A percentile compares a stretch with the other conserved stretches of the same genome.
Evolutionary conservation across 2,888 invertebrate genomes (phyloP).

Genomic region (Ectemnius continuus): DNA sequence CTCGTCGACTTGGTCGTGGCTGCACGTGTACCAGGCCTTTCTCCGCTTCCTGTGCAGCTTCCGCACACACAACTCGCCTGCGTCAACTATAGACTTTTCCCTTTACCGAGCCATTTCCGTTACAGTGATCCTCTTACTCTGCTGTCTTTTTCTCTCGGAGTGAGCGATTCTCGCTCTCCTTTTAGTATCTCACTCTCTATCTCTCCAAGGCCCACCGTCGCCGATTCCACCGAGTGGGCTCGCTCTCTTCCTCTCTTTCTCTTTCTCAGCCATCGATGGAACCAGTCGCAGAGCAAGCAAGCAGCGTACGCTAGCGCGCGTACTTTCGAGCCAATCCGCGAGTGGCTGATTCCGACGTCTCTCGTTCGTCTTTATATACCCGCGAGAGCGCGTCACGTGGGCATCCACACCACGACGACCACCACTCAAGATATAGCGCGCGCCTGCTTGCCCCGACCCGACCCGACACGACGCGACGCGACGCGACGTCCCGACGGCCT

Average conservation of each 20-base stretch:
- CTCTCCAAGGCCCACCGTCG: conserved; percentile 15
- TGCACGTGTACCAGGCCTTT: conserved; percentile 22
- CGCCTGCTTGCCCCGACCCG: not conserved
- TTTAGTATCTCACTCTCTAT: not conserved
- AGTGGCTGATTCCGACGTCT: conserved; percentile 68
- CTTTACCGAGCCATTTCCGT: conserved; percentile 27
- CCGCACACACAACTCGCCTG: not conserved
- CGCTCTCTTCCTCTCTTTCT: conserved; percentile 5
- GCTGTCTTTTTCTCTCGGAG: conserved; percentile 28
- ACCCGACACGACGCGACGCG: no score
- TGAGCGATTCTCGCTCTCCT: not conserved
- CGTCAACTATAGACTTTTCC: conserved; percentile 4
- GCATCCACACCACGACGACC: conserved; percentile 4
- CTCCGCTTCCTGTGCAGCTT: conserved; percentile 22
- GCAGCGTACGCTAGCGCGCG: conserved; percentile 16
- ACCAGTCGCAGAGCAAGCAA: not conserved
- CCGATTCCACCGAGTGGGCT: not conserved
- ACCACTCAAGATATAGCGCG: conserved; percentile 30
- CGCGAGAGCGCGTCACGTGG: conserved; percentile 63
- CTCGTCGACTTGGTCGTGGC: conserved; percentile 17
- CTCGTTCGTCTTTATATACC: conserved; percentile 70
- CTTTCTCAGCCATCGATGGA: not conserved
- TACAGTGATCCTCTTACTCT: conserved; percentile 8
- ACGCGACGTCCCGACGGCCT: no score
- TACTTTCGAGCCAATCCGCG: conserved; percentile 67